phyloP scores from a whole-genome alignment of 2,113 vertebrate species.

The Callionymus lyra region DNA sequence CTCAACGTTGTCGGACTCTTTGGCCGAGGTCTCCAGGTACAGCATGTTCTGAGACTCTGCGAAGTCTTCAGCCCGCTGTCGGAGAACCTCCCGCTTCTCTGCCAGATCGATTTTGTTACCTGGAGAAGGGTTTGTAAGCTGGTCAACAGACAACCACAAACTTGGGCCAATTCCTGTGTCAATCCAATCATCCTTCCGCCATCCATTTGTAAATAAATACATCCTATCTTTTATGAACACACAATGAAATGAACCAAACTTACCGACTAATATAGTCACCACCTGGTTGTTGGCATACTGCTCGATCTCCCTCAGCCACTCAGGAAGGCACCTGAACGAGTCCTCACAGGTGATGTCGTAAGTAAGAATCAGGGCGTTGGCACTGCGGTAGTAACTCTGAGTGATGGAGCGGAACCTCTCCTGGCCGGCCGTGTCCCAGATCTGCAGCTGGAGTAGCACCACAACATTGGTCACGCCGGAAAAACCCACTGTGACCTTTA shows the following conservation, averaged over 20 bases:
- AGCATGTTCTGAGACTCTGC: constrained; percentile 92
- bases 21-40: constrained; percentile 96
- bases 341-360: constrained; percentile 99
- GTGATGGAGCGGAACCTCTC: constrained; percentile 98
- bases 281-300: constrained; percentile 98
- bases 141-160: too few species aligned
- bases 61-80: constrained; percentile 91
- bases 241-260: too few species aligned
- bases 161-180: too few species aligned
- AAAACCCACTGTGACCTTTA: too few species aligned
- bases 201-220: too few species aligned
- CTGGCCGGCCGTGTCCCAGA: constrained; percentile 98
- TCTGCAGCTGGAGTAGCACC: constrained; percentile 79
- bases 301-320: constrained; percentile 96
- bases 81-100: constrained; percentile 89
- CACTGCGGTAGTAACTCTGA: constrained; percentile 98
- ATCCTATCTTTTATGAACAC: too few species aligned
- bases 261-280: constrained; percentile 96
- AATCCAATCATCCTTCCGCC: too few species aligned
- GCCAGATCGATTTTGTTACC: constrained; percentile 97
- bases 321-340: constrained; percentile 95
- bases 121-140: constrained; percentile 28
- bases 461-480: background rate
- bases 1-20: constrained; percentile 97
- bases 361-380: constrained; percentile 93